These are phyloP conservation scores for Neoarius graeffei DNA, from an alignment of 2,113 vertebrate genomes.

Conservation along the genomic window DNA sequence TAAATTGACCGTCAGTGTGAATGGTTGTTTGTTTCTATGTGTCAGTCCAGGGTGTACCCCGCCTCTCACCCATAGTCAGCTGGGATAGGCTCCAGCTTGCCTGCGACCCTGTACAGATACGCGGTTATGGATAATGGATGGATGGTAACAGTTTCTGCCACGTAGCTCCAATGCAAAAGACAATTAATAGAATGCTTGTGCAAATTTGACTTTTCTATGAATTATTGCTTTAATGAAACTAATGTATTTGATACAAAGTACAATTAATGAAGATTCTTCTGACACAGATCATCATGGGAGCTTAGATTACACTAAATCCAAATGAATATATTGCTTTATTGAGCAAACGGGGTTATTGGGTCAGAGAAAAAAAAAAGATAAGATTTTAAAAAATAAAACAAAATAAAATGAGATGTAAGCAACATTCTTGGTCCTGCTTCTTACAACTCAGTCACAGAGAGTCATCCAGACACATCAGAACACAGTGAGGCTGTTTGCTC, in stretches of 20 bases:
- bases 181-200: background rate
- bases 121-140: background rate
- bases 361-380: slow-evolving; percentile 24
- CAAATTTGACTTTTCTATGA: background rate
- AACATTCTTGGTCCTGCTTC: slow-evolving; percentile 24
- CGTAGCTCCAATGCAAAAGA: background rate
- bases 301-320: slow-evolving; percentile 6
- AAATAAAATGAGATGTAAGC: background rate
- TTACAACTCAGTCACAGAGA: slow-evolving; percentile 12
- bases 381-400: background rate
- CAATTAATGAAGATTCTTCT: background rate
- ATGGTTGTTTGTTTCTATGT: too few species aligned
- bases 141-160: background rate
- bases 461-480: background rate
- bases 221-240: slow-evolving; percentile 14
- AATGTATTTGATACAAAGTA: slow-evolving; percentile 1
- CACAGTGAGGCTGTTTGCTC: background rate
- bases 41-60: too few species aligned
- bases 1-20: too few species aligned
- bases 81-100: too few species aligned
- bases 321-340: slow-evolving; percentile 59
- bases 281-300: background rate
- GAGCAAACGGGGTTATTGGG: slow-evolving; percentile 48
- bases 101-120: too few species aligned
- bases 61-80: too few species aligned